Conservation (phyloP, 2,113 vertebrate species). For the Perca fluviatilis region DNA sequence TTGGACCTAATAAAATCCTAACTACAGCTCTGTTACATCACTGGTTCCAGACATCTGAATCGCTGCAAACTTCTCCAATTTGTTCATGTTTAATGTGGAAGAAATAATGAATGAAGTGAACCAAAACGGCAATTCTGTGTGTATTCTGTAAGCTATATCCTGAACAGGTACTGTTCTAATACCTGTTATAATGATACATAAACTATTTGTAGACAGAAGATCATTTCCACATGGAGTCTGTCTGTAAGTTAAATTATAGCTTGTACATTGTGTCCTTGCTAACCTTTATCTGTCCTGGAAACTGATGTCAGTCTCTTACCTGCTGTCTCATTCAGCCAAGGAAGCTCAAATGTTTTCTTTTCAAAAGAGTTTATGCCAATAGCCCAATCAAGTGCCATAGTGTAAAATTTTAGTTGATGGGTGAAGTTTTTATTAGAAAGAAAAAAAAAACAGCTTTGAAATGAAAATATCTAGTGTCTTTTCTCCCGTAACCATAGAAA, state of each 20-base stretch:
- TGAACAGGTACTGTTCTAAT: background rate
- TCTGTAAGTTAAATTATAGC: conserved; percentile 10
- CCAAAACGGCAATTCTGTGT: background rate
- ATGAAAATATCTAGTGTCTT: conserved; percentile 43
- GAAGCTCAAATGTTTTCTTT: conserved; percentile 43
- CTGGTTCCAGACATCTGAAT: background rate
- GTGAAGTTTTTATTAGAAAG: background rate
- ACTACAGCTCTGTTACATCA: background rate
- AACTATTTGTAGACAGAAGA: background rate
- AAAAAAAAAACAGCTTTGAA: conserved; percentile 28
- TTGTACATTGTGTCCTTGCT: conserved; percentile 27
- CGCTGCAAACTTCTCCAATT: background rate
- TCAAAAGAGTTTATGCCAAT: background rate
- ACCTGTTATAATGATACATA: conserved; percentile 1
- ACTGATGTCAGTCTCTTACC: conserved; percentile 56
- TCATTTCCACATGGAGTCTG: background rate
- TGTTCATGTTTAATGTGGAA: background rate
- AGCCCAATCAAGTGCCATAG: background rate
- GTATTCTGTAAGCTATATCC: background rate
- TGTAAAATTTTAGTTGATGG: conserved; percentile 17
- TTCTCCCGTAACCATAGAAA: conserved; percentile 72
- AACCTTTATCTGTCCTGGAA: conserved; percentile 54
- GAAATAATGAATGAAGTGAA: background rate
- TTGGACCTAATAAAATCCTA: background rate
- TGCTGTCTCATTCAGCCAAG: conserved; percentile 26